Evolutionary conservation across 2,888 invertebrate genomes (phyloP), one percentile per base, ranked within the genome.

Genomic region (Leucophora obtusa): DNA sequence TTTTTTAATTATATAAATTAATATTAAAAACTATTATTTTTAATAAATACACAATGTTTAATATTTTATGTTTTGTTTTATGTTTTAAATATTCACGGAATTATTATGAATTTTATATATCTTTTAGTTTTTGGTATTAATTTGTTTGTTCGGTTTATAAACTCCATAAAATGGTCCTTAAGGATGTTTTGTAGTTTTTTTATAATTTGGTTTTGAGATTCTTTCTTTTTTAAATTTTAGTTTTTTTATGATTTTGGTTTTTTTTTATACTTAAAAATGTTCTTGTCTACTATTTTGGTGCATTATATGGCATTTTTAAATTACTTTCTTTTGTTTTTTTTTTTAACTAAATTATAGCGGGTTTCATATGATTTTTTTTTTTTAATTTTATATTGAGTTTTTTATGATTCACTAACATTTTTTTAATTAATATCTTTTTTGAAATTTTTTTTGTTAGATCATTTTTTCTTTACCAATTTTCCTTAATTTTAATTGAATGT

Each of bases 1-100:
- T 74, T 80, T 70, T 73, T 63, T 73, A 58, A 70, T 63, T 74
- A 28, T 28, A 28, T 28, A 79, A 79, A 69, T 78, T 76, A 83
- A 59, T 68, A 73, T 79, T 79, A 82, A 82, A 82, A 81, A 84
- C 81, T 71, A 53, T 77, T 86, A 85, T 82, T 76, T 81, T 78
- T 77, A 81, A 77, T 77, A 81, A 81, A 75, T 76, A 79, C 73
- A 76, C 79, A 68, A 51, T 73, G 47, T 58, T 76, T 79, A 79
- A 76, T 82, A 80, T 69, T 80, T 78, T 72, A 77, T 78, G 82
- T 65, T 68, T 69, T 62, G 14, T 66, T 6, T 69, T 63, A 51
- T 54, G 10, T 69, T 72, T 28, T 60, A 65, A 66, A 78, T 79
- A 28, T 77, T 60, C 62, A 71, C 65, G 74, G 65, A 70, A 71